These are phyloP conservation scores for Thamnaconus septentrionalis DNA, from an alignment of 2,113 vertebrate species.

Conservation along the genomic window DNA sequence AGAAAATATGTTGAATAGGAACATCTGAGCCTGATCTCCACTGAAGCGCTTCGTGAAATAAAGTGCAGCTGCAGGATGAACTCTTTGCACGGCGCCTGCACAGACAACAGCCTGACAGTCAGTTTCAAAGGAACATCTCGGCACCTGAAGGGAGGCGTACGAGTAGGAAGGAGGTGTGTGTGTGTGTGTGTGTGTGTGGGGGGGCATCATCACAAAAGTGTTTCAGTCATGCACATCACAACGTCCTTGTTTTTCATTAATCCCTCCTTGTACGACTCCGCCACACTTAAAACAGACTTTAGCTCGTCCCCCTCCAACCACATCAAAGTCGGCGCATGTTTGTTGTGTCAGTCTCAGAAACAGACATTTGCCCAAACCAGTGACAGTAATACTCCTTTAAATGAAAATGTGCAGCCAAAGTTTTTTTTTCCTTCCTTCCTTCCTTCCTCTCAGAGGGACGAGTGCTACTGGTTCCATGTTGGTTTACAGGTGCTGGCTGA, in stretches of 20 bases:
- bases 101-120: conserved; percentile 77
- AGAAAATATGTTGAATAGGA: conserved; percentile 1
- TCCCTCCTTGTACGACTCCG: conserved; percentile 63
- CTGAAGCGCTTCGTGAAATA: conserved; percentile 38
- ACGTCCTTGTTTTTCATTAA: conserved; percentile 76
- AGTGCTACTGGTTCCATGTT: conserved; percentile 3
- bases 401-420: conserved; percentile 37
- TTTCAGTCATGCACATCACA: conserved; percentile 77
- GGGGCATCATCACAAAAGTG: conserved; percentile 70
- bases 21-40: conserved; percentile 24
- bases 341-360: conserved; percentile 54
- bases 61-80: conserved; percentile 56
- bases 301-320: conserved; percentile 34
- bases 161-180: too few relatives aligned
- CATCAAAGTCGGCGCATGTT: conserved; percentile 60
- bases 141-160: conserved; percentile 68
- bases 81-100: conserved; percentile 72
- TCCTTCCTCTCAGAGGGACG: not conserved
- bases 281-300: conserved; percentile 57
- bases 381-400: conserved; percentile 31
- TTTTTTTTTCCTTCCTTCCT: conserved; percentile 1
- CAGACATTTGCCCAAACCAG: conserved; percentile 53
- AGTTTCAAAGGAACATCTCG: conserved; percentile 74
- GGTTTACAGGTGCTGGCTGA: conserved; percentile 35
- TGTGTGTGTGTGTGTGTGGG: conserved; percentile 11